Evolutionary conservation across 2,797 vertebrate genomes (phyloP), one percentile per base, ranked within the genome.

Genomic region (Aphelocoma californica): DNA sequence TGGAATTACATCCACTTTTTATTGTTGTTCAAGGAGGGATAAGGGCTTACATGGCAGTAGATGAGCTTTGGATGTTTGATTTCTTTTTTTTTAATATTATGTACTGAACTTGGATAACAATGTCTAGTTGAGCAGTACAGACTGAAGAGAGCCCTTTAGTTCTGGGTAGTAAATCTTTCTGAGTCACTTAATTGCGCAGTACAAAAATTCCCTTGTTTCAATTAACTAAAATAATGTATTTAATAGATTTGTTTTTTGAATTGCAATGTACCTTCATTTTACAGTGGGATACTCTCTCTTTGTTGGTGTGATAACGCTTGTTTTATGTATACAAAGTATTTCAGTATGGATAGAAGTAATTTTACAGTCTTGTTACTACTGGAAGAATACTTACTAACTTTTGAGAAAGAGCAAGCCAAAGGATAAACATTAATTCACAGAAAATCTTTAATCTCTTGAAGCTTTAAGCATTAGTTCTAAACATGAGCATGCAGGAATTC

Each of bases 1-100:
- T 77, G 86, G 92, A 96, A 93, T 96, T 91, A 71, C 72, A 73
- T 91, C 72, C 26, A 75, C 56, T 94, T 96, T 62, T 92, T 73
- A 20, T 81, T 71, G 34, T 86, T 79, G 50, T 48, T 73, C 23
- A 67, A 53, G 78, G 56, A 74, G 25, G 38, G 58, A 53, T 85
- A 65, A 86, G 48, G 34, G 72, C 45, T 88, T 47, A 81, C 31
- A 3, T 50, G 67, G 9, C 70, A 79, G 74, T 61, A 62, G 75
- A 81, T 45, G 42, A 75, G 29, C 50, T 93, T 90, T 71, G 48
- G 81, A 86, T 86, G 53, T 10, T 93, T 94, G 29, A 75, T 36
- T 93, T 71, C 14, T 26, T 44, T 42, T 67, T 38, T 90, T 92
- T 61, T 51, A 4, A 47, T 54, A 32, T 82, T 67, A 12, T 36